These are phyloP conservation scores for Macrosiphum euphorbiae DNA, from an alignment of 2,888 invertebrate genomes.

Conservation along the genomic window DNA sequence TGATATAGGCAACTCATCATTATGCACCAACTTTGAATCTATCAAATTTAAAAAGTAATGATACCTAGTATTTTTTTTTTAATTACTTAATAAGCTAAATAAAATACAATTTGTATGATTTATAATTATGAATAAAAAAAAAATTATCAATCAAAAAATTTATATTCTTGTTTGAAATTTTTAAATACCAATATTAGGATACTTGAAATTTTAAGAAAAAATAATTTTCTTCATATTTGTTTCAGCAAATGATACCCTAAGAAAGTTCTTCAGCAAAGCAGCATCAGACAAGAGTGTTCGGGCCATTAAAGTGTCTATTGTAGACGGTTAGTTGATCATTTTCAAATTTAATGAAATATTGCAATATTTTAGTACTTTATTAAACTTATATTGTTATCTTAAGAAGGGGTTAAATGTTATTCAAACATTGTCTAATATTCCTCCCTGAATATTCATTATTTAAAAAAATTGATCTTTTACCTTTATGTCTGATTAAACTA, in stretches of 20 bases:
- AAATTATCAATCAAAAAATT: background rate
- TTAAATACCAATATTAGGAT: background rate
- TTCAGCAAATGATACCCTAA: constrained; percentile 86
- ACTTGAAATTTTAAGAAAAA: background rate
- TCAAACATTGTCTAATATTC: background rate
- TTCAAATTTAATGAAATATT: background rate
- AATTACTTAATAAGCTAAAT: background rate
- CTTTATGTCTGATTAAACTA: background rate
- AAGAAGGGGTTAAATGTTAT: background rate
- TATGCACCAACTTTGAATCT: background rate
- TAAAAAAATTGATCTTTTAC: background rate
- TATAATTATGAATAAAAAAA: background rate
- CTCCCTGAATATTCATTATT: background rate
- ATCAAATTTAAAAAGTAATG: background rate
- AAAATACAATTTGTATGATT: background rate
- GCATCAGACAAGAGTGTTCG: constrained; percentile 82
- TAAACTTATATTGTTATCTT: background rate
- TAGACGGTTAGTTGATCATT: constrained; percentile 78
- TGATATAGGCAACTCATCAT: background rate
- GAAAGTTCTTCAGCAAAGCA: constrained; percentile 85
- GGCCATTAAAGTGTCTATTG: constrained; percentile 86
- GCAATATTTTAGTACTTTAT: background rate
- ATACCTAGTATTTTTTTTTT: background rate
- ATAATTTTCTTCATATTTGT: constrained; percentile 67
- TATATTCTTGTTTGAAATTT: background rate